Evolutionary conservation across 2,113 vertebrate species (phyloP), one percentile per base, ranked within the genome.

Genomic region (Anser brachyrhynchus): DNA sequence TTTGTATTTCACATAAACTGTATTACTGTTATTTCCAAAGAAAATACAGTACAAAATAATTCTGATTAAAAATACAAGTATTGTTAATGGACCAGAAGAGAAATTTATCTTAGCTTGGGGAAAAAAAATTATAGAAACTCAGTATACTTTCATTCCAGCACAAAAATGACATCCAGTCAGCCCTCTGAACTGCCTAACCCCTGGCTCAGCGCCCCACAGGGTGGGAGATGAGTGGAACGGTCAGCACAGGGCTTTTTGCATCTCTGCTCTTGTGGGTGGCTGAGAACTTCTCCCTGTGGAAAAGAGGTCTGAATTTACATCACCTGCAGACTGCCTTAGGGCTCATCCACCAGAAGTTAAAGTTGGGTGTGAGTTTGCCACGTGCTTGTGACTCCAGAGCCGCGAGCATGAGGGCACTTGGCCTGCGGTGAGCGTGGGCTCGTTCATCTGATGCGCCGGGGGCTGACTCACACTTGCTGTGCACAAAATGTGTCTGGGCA

Each of bases 31-130:
- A 89, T 95, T 97, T 96, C 90, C 94, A 98, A 97, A 97, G 97
- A 97, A 98, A 97, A 97, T 96, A 97, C 6, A 41, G 83, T 72
- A 93, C 74, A 95, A 96, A 97, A 97, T 97, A 97, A 97, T 97
- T 96, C 77, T 92, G 86, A 97, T 93, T 86, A 92, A 97, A 97
- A 96, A 95, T 97, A 95, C 71, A 94, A 94, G 87, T 91, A 92
- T 92, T 94, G 85, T 96, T 97, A 97, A 97, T 93, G 87, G 93
- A 93, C 89, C 92, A 94, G 61, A 89, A 77, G 70, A 94, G 90
- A 96, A 94, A 97, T 97, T 97, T 97, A 87, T 96, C 95, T 97
- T 97, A 90, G 87, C 62, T 88, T 84, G 73, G 16, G 51, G 74
- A 54, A 37, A 65, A 87, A 85, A 75, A 75, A 22, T n/a, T 43